Conservation (phyloP, 2,797 vertebrate species). For the Spea hammondii region DNA sequence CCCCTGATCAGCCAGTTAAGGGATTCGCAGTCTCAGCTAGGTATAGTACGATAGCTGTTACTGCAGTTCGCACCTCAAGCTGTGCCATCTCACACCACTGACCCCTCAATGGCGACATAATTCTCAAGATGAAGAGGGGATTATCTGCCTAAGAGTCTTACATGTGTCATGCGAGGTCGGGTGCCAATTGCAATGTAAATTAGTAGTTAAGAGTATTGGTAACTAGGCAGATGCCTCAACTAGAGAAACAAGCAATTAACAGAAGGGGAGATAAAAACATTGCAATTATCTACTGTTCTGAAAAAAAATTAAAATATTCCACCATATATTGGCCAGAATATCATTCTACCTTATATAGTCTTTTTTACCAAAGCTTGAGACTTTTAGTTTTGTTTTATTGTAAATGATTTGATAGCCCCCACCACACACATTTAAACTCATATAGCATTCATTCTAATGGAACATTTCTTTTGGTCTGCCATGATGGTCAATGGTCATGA, state of each 20-base stretch:
- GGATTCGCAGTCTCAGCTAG: conserved; percentile 67
- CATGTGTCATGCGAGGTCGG: conserved; percentile 75
- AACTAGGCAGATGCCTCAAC: conserved; percentile 69
- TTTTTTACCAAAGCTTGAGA: no score
- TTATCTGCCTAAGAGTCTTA: conserved; percentile 81
- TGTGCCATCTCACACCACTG: conserved; percentile 70
- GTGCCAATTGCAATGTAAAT: conserved; percentile 70
- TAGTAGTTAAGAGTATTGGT: conserved; percentile 65
- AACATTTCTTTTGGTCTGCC: no score
- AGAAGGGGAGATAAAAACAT: background rate
- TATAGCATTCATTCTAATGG: no score
- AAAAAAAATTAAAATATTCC: no score
- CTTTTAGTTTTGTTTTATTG: no score
- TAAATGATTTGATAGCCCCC: no score
- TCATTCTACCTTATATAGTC: no score
- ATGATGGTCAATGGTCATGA: no score
- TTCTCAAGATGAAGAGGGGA: conserved; percentile 67
- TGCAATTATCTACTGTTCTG: no score
- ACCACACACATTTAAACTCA: no score
- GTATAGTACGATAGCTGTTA: conserved; percentile 65
- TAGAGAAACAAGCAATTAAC: conserved; percentile 67
- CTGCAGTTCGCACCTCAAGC: conserved; percentile 70
- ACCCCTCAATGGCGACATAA: conserved; percentile 75
- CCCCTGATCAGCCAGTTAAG: conserved; percentile 65
- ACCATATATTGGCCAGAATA: no score